Evolutionary conservation across 2,888 invertebrate species (phyloP), one percentile per base, ranked within the genome.

Genomic region (Pediacus dermestoides): DNA sequence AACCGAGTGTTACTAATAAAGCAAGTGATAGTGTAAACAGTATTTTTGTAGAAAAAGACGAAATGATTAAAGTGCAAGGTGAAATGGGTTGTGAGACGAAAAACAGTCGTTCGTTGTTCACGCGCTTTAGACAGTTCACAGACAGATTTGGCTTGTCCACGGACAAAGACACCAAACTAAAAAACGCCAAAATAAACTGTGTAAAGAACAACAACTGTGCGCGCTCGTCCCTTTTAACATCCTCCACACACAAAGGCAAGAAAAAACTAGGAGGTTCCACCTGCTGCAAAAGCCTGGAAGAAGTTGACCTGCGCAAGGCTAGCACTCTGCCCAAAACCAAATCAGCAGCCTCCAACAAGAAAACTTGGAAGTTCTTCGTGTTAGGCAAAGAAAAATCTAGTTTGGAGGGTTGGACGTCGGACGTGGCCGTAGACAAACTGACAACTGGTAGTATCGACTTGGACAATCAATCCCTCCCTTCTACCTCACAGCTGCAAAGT

Each of bases 121-220:
- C 74, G 8, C 67, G 76, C 11, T 62, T 77, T 38, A 68, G 74
- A 18, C 73, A 75, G 34, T 70, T 77, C 41, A 76, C 77, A 2
- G 76, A 77, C 53, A 66, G 74, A 11, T 59, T 76, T 43, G 70
- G 72, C 40, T 66, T 74, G 39, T 73, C 74, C 25, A 66, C 72
- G 61, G 73, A 73, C 34, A 70, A 65, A 45, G 73, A 73, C 9
- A 48, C 66, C 3, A 59, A 56, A 39, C 37, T 50, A 11, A 64
- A 60, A 48, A 44, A 39, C 14, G 31, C 48, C 1, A 58, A 53
- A 39, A 32, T 44, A 14, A 46, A 50, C 23, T 47, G 53, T 4
- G 31, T 55, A 7, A 62, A 61, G 38, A 64, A 63, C 37, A 62
- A 64, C 46, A 64, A 61, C 46, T 56, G 51, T 34, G 42, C 50